Evolutionary conservation across 2,888 invertebrate genomes (phyloP), one percentile per base, ranked within the genome.

Genomic region (Tryphoninae sp.): DNA sequence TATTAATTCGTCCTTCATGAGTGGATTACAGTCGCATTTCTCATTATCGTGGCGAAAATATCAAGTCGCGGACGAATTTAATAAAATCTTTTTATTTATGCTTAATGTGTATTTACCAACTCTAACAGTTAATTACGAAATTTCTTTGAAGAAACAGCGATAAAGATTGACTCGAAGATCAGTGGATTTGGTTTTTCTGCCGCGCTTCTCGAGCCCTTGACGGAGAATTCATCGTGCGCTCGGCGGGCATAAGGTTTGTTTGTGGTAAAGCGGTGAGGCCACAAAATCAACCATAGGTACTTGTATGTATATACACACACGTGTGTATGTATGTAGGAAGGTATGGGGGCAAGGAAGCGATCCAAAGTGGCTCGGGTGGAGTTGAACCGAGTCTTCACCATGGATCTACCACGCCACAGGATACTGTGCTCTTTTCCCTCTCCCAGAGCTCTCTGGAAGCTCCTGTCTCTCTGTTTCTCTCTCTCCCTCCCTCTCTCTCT

Each of bases 341-440:
- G 33, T 64, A 64, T 64, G 26, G 13, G 62, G 58, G 58, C 59
- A 51, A 68, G 62, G 77, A 69, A 68, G 68, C 61, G 67, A 51
- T 49, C 68, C 64, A 64, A 77, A 68, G 77, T 81, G 73, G 80
- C 51, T 68, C 62, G 49, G 51, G 51, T 13, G 22, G 72, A 77
- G 81, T 68, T 77, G 77, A 74, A 78, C 74, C 78, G 40, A 67
- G 67, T 42, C 67, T 79, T 53, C 62, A 49, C 23, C 67, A 72
- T 61, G 86, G 88, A 88, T 86, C 88, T 84, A 88, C 89, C 87
- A 84, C 87, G 79, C 89, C 86, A 88, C 86, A 86, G 86, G 80
- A 83, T 82, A 78, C 78, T 78, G 74, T 13, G 26, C 71, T 84
- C 74, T 74, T 64, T 64, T 73, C 64, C 58, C 78, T 76, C 73